Base-by-base conservation (phyloP, 2,113 vertebrate genomes). In the Mirounga angustirostris region DNA sequence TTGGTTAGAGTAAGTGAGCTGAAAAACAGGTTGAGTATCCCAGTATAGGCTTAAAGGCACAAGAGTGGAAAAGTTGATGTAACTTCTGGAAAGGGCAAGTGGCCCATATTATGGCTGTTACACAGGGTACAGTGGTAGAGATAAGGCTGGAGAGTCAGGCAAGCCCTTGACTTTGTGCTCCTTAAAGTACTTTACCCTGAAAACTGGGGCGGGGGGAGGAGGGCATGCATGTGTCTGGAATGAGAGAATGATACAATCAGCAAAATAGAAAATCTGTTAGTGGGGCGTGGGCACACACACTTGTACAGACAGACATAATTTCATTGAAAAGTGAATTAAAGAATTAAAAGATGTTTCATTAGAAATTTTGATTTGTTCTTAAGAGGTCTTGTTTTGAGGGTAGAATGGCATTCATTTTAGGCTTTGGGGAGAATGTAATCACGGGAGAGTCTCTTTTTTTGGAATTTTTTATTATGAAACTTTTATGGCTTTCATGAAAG, bases 1-100 rank as follows among this genome's bases (percentile, higher is more conserved):
- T 90, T 96, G 43, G 79, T 59, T 82, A 73, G 11, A 36, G 69
- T 90, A 43, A 85, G 22, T 87, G n/a, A 91, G 43, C 21, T 91
- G 30, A 88, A n/a, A 56, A 50, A 78, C 24, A 24, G 1, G 28
- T n/a, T 2, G 24, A 30, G 18, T 61, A 40, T 91, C 56, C 26
- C 40, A 61, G 58, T 61, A 63, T 28, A 76, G 67, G 19, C 40
- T 65, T 13, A 97, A 0, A 91, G 40, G 3, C 28, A 11, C 22
- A 36, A 40, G 73, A 69, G 30, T 67, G 24, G 74, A 46, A 73
- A 89, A 46, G 30, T 89, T 52, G 10, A 40, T 71, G 24, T 54
- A 50, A 33, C 30, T 95, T 36, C 33, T 69, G 54, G 58, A 56
- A 89, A 56, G 43, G 79, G 43, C 61, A 56, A 2, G n/a, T 33